phyloP scores from a whole-genome alignment of 1,140 invertebrate species.

The Heliconius melpomene region DNA sequence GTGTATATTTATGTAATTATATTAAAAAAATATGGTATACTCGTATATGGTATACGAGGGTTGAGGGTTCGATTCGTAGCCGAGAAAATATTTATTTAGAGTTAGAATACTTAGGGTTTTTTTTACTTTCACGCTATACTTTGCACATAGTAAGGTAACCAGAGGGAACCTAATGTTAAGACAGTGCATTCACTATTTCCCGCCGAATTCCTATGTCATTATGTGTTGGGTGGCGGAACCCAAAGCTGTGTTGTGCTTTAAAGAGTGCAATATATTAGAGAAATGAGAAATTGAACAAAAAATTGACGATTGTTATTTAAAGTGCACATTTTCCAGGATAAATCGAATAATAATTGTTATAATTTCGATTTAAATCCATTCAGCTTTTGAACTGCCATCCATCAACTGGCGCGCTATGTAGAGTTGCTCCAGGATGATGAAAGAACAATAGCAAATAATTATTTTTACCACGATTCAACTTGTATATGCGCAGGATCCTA shows the following conservation, averaged over 20 bases:
- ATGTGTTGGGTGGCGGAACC: too few species aligned
- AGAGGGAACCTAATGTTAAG: too few species aligned
- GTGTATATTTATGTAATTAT: too few species aligned
- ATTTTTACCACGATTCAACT: neutral
- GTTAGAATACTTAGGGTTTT: neutral
- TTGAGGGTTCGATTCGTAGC: too few species aligned
- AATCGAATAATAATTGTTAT: neutral
- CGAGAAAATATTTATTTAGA: neutral
- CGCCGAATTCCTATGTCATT: too few species aligned
- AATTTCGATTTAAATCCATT: constrained; percentile 1
- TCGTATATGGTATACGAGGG: too few species aligned
- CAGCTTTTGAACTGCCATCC: neutral
- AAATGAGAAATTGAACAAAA: too few species aligned
- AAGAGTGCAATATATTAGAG: too few species aligned
- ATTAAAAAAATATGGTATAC: too few species aligned
- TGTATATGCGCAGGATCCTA: neutral
- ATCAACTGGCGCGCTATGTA: neutral
- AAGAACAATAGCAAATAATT: neutral
- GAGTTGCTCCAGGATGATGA: neutral
- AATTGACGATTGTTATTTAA: neutral
- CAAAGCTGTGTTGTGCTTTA: too few species aligned
- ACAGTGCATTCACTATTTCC: too few species aligned
- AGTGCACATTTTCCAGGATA: neutral
- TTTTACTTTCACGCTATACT: neutral
- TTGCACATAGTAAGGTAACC: too few species aligned